Base-by-base conservation (phyloP, 2,888 invertebrate species). In the Amaurobius ferox region DNA sequence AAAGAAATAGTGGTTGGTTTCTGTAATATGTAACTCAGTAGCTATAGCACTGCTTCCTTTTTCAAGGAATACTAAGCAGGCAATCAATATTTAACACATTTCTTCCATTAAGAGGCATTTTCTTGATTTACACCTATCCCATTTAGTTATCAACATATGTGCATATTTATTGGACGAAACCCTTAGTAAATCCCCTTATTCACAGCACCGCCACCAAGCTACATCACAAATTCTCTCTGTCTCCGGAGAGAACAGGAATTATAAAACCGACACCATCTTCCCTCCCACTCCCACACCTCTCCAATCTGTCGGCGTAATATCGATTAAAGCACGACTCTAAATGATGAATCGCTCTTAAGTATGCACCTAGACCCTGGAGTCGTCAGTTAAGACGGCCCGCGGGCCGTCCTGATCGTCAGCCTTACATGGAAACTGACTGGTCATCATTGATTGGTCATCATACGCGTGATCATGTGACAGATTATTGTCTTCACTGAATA, bases 291-390 rank as follows among this genome's bases (percentile, higher is more conserved):
- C 44, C 70, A 7, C 39, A 61, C 40, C 74, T 40, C 35, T 35
- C 83, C 73, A 86, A 86, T 86, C 78, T 86, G 79, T 73, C 83
- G 68, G 40, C 32, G 64, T 61, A 35, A 44, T 76, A 85, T 85
- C 83, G 83, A 85, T 85, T 85, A 77, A 76, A 83, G 44, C 68
- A 70, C 32, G 68, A 68, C 74, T 73, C 76, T 79, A 86, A 87
- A 87, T 87, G 87, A 87, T 87, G 81, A 87, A 87, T 87, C 73
- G 81, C 61, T 67, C 78, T 78, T 87, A 87, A 87, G 81, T 81
- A 78, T 48, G 78, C 77, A 81, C 87, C 78, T 73, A 74, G 87
- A 87, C 87, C 87, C 71, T 73, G 26, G 26, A 48, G 70, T 68
- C 73, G 73, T 87, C 71, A 70, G 81, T 87, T 81, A 87, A 86